Conservation (phyloP, 2,113 vertebrate genomes). For the Poeciliopsis retropinna region DNA sequence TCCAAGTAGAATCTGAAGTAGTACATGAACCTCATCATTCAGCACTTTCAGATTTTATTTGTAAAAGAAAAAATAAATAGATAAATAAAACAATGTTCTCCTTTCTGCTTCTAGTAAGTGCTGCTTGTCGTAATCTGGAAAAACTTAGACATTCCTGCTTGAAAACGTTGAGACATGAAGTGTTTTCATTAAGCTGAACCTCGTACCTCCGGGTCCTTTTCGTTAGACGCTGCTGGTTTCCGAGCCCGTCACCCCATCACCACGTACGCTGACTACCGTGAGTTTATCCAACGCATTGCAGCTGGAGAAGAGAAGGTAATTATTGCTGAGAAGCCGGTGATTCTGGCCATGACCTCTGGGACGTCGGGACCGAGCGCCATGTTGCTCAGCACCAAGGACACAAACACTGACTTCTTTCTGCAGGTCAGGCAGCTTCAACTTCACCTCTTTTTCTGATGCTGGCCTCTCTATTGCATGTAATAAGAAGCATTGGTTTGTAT, state of each 20-base stretch:
- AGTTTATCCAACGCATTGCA: constrained; percentile 66
- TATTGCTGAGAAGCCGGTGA: constrained; percentile 68
- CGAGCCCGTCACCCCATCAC: constrained; percentile 76
- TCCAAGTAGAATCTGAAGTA: no score
- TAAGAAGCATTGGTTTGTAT: neutral
- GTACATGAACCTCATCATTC: no score
- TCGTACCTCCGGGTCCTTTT: no score
- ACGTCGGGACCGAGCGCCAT: constrained; percentile 76
- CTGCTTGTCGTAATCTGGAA: neutral
- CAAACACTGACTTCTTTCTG: constrained; percentile 76
- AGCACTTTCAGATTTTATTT: no score
- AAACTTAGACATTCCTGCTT: neutral
- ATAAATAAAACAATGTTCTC: no score
- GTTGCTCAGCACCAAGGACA: constrained; percentile 77
- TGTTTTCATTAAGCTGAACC: neutral
- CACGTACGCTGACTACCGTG: constrained; percentile 70
- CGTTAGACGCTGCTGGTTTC: constrained; percentile 75
- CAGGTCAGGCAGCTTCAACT: constrained; percentile 76
- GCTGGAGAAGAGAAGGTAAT: constrained; percentile 76
- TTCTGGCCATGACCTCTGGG: constrained; percentile 79
- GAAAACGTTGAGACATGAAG: neutral
- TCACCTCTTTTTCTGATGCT: neutral
- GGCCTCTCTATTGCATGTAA: neutral
- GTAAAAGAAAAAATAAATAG: no score
- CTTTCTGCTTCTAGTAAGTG: neutral